Evolutionary conservation across 2,888 invertebrate species (phyloP).

Genomic region (Sturmia bella): DNA sequence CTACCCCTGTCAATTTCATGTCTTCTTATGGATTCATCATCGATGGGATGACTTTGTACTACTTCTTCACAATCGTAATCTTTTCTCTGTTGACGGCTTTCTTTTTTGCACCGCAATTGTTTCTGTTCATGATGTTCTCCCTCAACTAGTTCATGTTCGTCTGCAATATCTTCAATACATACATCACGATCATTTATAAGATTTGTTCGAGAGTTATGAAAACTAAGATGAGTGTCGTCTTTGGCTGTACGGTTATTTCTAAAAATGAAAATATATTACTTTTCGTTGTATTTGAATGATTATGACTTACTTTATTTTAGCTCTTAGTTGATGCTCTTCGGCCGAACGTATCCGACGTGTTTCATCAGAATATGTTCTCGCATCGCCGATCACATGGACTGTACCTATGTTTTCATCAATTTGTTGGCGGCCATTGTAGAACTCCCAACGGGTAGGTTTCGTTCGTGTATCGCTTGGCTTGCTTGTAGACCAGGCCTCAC

Average conservation of each 20-base stretch:
- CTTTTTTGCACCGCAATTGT: slow-evolving; percentile 73
- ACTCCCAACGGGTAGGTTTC: slow-evolving; percentile 88
- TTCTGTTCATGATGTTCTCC: slow-evolving; percentile 71
- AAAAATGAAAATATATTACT: slow-evolving; percentile 32
- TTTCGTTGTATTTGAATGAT: not conserved
- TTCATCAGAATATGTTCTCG: slow-evolving; percentile 66
- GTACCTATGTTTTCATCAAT: slow-evolving; percentile 79
- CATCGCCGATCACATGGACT: slow-evolving; percentile 69
- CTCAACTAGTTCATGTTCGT: slow-evolving; percentile 74
- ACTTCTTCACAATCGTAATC: slow-evolving; percentile 72
- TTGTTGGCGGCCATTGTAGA: slow-evolving; percentile 84
- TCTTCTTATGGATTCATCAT: slow-evolving; percentile 88
- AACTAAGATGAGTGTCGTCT: slow-evolving; percentile 80
- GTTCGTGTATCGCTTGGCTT: slow-evolving; percentile 85
- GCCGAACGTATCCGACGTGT: slow-evolving; percentile 77
- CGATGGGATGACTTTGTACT: slow-evolving; percentile 82
- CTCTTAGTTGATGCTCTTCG: slow-evolving; percentile 79
- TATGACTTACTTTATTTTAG: slow-evolving; percentile 78
- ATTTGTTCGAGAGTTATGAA: slow-evolving; percentile 82
- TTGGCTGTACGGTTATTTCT: slow-evolving; percentile 80
- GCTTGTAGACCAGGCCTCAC: slow-evolving; percentile 94
- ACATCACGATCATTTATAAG: slow-evolving; percentile 81
- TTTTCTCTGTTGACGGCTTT: slow-evolving; percentile 76
- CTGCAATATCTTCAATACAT: slow-evolving; percentile 80
- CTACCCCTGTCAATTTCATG: slow-evolving; percentile 91